A percentile compares a stretch with the other conserved stretches of the same genome.
These are phyloP conservation scores for Holothuria glaberrima DNA, from an alignment of 35 echinoderm and acorn worm genomes.

Conservation along the genomic window DNA sequence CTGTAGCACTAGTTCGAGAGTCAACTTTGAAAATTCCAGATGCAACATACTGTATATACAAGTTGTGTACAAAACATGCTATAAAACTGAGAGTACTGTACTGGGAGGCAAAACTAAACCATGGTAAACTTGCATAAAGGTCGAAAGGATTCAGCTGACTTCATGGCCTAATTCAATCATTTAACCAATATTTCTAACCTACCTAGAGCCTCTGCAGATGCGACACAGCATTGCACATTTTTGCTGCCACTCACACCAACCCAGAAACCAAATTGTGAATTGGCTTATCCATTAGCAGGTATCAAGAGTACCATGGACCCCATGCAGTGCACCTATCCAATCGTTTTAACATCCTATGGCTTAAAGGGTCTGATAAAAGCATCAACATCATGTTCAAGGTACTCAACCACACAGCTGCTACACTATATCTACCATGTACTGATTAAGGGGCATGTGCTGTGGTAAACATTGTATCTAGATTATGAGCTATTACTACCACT, in stretches of 20 bases:
- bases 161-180: conserved; percentile 9
- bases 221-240: no score
- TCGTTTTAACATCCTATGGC: conserved; percentile 25
- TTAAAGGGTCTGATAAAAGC: conserved; percentile 2
- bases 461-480: no score
- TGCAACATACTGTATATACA: no score
- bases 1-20: no score
- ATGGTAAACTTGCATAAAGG: not conserved
- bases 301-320: not conserved
- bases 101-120: no score
- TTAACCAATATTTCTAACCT: not conserved
- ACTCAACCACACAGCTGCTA: not conserved
- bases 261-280: conserved; percentile 30
- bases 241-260: not conserved
- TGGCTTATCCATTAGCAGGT: conserved; percentile 30
- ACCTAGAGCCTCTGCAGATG: no score
- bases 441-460: no score
- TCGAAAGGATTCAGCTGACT: not conserved
- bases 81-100: no score
- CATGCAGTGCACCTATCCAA: conserved; percentile 11
- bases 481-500: no score
- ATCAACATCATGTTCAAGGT: not conserved
- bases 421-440: no score
- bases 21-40: no score
- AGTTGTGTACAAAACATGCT: no score